Conservation (phyloP, 2,797 vertebrate genomes). For the Philypnodon macrostomus region DNA sequence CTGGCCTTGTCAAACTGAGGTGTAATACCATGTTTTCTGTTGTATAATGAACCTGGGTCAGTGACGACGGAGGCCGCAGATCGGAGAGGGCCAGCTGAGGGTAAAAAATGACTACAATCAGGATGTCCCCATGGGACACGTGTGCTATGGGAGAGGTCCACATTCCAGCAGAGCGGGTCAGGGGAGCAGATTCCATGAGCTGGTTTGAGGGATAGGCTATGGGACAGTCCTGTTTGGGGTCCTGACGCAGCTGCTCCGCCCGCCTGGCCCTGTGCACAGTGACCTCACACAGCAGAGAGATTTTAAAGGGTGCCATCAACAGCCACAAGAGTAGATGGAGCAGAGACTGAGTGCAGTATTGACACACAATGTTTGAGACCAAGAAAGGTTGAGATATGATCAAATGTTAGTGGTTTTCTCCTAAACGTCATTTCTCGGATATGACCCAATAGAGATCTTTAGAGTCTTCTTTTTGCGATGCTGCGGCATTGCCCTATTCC, state of each 20-base stretch:
- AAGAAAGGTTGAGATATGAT: slow-evolving; percentile 56
- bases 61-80: slow-evolving; percentile 34
- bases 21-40: slow-evolving; percentile 8
- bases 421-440: slow-evolving; percentile 47
- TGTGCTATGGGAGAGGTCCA: slow-evolving; percentile 31
- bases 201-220: slow-evolving; percentile 50
- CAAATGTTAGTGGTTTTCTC: slow-evolving; percentile 15
- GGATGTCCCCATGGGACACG: slow-evolving; percentile 51
- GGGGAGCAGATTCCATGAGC: slow-evolving; percentile 62
- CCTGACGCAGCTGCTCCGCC: slow-evolving; percentile 80
- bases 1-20: slow-evolving; percentile 4
- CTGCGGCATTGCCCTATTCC: slow-evolving; percentile 81
- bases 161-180: slow-evolving; percentile 60
- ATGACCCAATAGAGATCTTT: slow-evolving; percentile 63
- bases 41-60: slow-evolving; percentile 7
- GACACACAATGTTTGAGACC: slow-evolving; percentile 70
- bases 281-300: slow-evolving; percentile 83
- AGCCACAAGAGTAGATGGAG: slow-evolving; percentile 68
- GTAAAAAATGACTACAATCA: slow-evolving; percentile 49
- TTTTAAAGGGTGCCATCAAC: slow-evolving; percentile 89
- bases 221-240: slow-evolving; percentile 61
- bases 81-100: slow-evolving; percentile 24
- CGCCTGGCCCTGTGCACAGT: slow-evolving; percentile 82
- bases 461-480: slow-evolving; percentile 63
- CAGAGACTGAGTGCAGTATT: slow-evolving; percentile 28